A percentile compares a stretch with the other conserved stretches of the same genome.
Conservation (phyloP, 2,888 invertebrate genomes). For the Strigamia maritima region DNA sequence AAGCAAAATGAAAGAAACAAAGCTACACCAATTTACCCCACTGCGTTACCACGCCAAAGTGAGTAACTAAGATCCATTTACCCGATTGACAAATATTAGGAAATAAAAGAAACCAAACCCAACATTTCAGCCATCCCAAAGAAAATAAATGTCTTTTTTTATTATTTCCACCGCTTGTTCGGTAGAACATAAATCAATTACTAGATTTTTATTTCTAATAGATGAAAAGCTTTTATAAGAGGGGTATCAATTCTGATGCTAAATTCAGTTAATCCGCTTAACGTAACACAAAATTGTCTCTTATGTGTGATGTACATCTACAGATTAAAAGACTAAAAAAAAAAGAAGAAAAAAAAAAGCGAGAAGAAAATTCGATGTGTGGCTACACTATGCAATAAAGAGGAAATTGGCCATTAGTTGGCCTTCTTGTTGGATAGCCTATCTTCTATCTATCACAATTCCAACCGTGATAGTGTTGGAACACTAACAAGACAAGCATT, state of each 20-base stretch:
- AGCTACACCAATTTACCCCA: background rate
- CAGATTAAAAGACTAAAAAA: background rate
- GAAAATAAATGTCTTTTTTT: background rate
- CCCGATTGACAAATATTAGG: background rate
- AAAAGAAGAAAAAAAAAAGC: background rate
- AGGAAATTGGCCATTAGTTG: constrained; percentile 26
- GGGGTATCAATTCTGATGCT: background rate
- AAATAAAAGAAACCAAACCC: background rate
- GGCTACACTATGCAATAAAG: background rate
- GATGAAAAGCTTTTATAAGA: background rate
- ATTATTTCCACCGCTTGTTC: background rate
- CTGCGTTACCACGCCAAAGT: background rate
- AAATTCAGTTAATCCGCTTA: background rate
- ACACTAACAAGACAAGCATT: background rate
- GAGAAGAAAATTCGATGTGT: background rate
- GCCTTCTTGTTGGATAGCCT: background rate
- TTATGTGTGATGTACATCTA: background rate
- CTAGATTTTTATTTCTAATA: background rate
- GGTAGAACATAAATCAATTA: background rate
- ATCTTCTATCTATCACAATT: background rate
- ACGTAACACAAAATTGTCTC: background rate
- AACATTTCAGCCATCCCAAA: background rate
- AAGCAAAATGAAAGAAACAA: background rate
- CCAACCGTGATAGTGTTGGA: background rate
- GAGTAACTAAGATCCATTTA: background rate